phyloP scores from a whole-genome alignment of 2,113 vertebrate genomes.

The Cyprinus carpio region DNA sequence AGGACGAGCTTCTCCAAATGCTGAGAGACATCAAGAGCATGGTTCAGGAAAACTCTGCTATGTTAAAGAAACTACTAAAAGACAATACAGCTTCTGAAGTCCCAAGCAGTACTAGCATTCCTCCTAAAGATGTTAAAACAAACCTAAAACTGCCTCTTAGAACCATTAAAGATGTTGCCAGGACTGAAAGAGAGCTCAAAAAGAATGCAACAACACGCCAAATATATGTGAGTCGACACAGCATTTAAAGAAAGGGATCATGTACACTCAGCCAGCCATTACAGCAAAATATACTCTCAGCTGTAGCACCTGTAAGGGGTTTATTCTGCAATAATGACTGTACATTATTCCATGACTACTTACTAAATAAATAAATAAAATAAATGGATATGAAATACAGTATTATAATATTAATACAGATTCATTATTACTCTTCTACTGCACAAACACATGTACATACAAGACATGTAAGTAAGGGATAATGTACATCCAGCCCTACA shows the following conservation, averaged over 20 bases:
- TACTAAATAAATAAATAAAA: too few species aligned
- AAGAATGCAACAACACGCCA: not conserved
- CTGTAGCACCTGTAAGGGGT: too few species aligned
- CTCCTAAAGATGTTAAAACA: not conserved
- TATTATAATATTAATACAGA: too few species aligned
- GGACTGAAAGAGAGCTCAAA: not conserved
- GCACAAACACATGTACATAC: too few species aligned
- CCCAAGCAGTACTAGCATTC: constrained; percentile 1
- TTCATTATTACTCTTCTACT: too few species aligned
- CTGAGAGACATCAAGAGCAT: constrained; percentile 21
- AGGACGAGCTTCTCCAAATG: not conserved
- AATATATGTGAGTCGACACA: constrained; percentile 13
- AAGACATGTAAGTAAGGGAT: too few species aligned
- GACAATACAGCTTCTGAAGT: not conserved
- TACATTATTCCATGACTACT: too few species aligned
- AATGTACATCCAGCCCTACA: too few species aligned
- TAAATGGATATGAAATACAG: too few species aligned
- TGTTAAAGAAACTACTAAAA: constrained; percentile 6
- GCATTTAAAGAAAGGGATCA: not conserved
- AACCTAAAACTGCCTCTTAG: not conserved
- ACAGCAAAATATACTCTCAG: too few species aligned
- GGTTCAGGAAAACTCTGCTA: constrained; percentile 10
- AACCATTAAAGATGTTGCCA: not conserved
- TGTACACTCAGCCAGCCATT: not conserved
- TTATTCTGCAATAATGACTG: too few species aligned